Percentiles rank a stretch among this genome's conserved stretches.
Evolutionary conservation across 2,797 vertebrate species (phyloP).

Genomic region (Tiaroga cobitis): DNA sequence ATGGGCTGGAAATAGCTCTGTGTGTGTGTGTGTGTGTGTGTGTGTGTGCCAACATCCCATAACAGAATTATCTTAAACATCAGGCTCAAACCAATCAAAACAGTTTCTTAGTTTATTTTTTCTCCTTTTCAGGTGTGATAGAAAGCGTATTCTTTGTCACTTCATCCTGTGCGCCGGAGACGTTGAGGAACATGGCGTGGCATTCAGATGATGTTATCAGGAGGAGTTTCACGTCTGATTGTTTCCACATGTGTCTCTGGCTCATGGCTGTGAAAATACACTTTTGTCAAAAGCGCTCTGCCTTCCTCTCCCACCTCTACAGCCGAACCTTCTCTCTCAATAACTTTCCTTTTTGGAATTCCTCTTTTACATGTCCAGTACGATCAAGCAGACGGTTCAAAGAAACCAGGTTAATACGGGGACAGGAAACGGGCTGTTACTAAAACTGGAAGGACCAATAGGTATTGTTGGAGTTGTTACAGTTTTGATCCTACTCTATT

Average conservation of each 20-base stretch:
- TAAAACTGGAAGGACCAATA: neutral
- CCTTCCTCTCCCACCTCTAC: conserved; percentile 33
- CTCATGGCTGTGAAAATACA: conserved; percentile 38
- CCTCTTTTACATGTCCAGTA: neutral
- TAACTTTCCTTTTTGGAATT: neutral
- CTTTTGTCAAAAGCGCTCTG: neutral
- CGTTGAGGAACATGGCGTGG: conserved; percentile 66
- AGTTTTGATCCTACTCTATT: neutral
- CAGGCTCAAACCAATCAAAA: conserved; percentile 18
- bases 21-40: conserved; percentile 30
- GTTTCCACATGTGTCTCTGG: conserved; percentile 78
- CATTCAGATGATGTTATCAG: conserved; percentile 78
- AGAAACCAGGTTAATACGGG: neutral
- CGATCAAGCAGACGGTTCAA: neutral
- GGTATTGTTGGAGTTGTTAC: too few species aligned
- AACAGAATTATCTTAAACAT: conserved; percentile 46
- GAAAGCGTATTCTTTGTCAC: conserved; percentile 50
- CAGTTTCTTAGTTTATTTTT: conserved; percentile 51
- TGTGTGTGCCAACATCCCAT: conserved; percentile 46
- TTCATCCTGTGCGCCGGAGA: conserved; percentile 26
- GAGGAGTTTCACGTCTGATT: conserved; percentile 75
- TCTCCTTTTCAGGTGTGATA: neutral
- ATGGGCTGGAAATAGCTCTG: conserved; percentile 67
- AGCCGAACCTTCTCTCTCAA: conserved; percentile 6
- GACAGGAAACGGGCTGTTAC: too few species aligned